A percentile compares a stretch with the other conserved stretches of the same genome.
These are phyloP conservation scores for Lucifuga dentata DNA, from an alignment of 2,113 vertebrate species.

Conservation along the genomic window DNA sequence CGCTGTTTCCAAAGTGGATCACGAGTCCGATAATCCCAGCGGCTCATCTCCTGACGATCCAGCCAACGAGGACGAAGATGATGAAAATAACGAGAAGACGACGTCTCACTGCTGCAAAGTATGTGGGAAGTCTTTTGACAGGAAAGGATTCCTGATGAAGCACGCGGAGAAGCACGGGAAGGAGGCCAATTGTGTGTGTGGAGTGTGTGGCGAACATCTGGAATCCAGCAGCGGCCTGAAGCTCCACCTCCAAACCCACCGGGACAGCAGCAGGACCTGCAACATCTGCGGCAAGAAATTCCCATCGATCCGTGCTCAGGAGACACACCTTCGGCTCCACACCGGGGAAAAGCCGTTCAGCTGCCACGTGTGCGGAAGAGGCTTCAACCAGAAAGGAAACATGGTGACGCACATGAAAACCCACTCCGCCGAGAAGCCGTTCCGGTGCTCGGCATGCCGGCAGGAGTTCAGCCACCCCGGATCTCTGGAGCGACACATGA, in stretches of 20 bases:
- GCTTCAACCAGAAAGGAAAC: slow-evolving; percentile 67
- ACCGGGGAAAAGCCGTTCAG: slow-evolving; percentile 61
- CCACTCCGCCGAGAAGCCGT: slow-evolving; percentile 44
- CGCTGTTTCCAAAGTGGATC: not conserved
- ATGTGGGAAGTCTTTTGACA: slow-evolving; percentile 55
- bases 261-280: slow-evolving; percentile 51
- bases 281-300: slow-evolving; percentile 60
- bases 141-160: slow-evolving; percentile 61
- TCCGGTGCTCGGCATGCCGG: slow-evolving; percentile 31
- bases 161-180: slow-evolving; percentile 53
- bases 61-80: not conserved
- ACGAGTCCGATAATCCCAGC: no score
- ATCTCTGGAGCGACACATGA: slow-evolving; percentile 55
- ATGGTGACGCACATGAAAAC: slow-evolving; percentile 59
- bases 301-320: slow-evolving; percentile 55
- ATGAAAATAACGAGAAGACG: not conserved
- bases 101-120: slow-evolving; percentile 50
- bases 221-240: slow-evolving; percentile 25
- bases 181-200: slow-evolving; percentile 24
- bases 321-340: slow-evolving; percentile 63
- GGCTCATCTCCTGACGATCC: not conserved
- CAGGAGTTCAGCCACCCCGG: slow-evolving; percentile 37
- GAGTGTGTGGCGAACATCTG: slow-evolving; percentile 53
- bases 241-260: slow-evolving; percentile 63
- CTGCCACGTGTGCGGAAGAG: slow-evolving; percentile 53